phyloP scores from a whole-genome alignment of 2,888 invertebrate species.

The Digitonthophagus gazella region DNA sequence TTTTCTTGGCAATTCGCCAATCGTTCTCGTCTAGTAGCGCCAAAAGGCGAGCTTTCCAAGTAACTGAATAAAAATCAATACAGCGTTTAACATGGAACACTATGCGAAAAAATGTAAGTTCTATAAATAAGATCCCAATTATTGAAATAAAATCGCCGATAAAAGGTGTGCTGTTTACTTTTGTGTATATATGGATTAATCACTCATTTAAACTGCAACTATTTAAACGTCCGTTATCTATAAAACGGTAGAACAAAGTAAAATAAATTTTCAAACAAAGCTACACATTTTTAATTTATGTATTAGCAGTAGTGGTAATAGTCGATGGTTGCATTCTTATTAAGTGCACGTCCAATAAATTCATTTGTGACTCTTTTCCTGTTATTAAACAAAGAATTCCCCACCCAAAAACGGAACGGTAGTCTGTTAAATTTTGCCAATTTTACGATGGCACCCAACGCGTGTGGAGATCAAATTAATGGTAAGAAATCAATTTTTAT shows the following conservation, averaged over 20 bases:
- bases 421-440: background rate
- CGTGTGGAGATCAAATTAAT: background rate
- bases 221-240: too few species aligned
- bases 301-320: too few species aligned
- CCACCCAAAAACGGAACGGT: constrained; percentile 41
- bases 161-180: too few species aligned
- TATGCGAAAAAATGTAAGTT: background rate
- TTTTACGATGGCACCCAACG: background rate
- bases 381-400: background rate
- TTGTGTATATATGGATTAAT: too few species aligned
- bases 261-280: background rate
- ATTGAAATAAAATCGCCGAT: too few species aligned
- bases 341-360: background rate
- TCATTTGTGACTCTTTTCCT: background rate
- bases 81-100: background rate
- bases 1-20: background rate
- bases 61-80: background rate
- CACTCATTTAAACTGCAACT: too few species aligned
- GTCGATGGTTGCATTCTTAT: too few species aligned
- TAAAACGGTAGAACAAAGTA: background rate
- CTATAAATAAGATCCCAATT: background rate
- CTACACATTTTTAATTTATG: too few species aligned
- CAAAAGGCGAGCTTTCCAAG: background rate
- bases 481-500: background rate
- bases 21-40: background rate